Conservation (phyloP, 2,888 invertebrate genomes). For the Blastobasis lacticolella region DNA sequence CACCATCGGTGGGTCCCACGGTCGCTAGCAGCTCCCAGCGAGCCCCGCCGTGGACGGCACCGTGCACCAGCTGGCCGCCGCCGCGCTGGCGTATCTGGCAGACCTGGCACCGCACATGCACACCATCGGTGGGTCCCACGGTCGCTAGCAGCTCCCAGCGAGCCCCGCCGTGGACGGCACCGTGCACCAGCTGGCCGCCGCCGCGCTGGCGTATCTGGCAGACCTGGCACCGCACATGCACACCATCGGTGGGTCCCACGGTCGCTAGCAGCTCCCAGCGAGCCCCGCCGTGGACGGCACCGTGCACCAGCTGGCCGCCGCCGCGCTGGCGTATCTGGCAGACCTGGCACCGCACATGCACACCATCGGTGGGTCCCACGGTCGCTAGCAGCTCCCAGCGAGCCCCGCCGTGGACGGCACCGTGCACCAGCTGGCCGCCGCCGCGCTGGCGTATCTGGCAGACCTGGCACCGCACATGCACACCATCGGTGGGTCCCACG, state of each 20-base stretch:
- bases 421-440: conserved; percentile 96
- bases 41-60: conserved; percentile 95
- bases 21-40: conserved; percentile 84
- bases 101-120: conserved; percentile 86
- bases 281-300: conserved; percentile 95
- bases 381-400: conserved; percentile 85
- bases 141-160: conserved; percentile 85
- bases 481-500: conserved; percentile 41
- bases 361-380: conserved; percentile 41
- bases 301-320: conserved; percentile 96
- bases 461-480: conserved; percentile 86
- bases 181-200: conserved; percentile 96
- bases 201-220: conserved; percentile 93
- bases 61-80: conserved; percentile 96
- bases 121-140: conserved; percentile 41
- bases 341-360: conserved; percentile 86
- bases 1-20: conserved; percentile 45
- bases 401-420: conserved; percentile 95
- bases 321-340: conserved; percentile 93
- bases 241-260: conserved; percentile 41
- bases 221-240: conserved; percentile 86
- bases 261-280: conserved; percentile 85
- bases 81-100: conserved; percentile 93
- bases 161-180: conserved; percentile 95
- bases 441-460: conserved; percentile 93